A percentile compares a stretch with the other conserved stretches of the same genome.
Evolutionary conservation across 2,888 invertebrate species (phyloP).

Genomic region (Leucophenga montana): DNA sequence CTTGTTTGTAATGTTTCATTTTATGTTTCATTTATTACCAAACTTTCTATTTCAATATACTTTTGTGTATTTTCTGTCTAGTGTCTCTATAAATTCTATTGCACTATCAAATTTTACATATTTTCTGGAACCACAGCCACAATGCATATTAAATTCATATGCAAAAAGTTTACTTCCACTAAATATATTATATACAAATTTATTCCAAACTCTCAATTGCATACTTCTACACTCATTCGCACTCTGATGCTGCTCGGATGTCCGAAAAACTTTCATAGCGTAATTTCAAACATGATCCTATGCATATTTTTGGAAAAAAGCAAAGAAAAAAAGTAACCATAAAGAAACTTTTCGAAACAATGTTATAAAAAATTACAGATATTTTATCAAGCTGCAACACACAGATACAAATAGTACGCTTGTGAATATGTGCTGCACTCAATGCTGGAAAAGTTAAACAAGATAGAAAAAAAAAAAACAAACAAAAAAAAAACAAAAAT

Average conservation of each 20-base stretch:
- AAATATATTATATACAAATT: not conserved
- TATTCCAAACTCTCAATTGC: not conserved
- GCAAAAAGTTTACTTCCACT: not conserved
- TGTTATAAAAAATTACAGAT: constrained; percentile 41
- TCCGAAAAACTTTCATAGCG: too few species aligned
- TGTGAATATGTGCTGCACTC: too few species aligned
- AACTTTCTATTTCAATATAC: too few species aligned
- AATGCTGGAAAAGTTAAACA: not conserved
- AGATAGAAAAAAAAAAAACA: not conserved
- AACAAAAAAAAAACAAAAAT: not conserved
- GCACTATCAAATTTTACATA: too few species aligned
- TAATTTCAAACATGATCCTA: constrained; percentile 19
- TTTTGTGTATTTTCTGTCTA: too few species aligned
- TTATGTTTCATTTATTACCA: too few species aligned
- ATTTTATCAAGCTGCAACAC: constrained; percentile 26
- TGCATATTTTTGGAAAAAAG: constrained; percentile 35
- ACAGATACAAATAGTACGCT: not conserved
- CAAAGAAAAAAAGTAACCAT: constrained; percentile 44
- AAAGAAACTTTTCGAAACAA: constrained; percentile 33
- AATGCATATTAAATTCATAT: too few species aligned
- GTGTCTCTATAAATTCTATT: too few species aligned
- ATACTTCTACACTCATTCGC: not conserved
- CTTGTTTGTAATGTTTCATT: too few species aligned
- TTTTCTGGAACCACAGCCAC: too few species aligned
- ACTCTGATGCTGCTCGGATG: too few species aligned